Base-by-base conservation (phyloP, 2,113 vertebrate species). In the Coptodon rendalli region DNA sequence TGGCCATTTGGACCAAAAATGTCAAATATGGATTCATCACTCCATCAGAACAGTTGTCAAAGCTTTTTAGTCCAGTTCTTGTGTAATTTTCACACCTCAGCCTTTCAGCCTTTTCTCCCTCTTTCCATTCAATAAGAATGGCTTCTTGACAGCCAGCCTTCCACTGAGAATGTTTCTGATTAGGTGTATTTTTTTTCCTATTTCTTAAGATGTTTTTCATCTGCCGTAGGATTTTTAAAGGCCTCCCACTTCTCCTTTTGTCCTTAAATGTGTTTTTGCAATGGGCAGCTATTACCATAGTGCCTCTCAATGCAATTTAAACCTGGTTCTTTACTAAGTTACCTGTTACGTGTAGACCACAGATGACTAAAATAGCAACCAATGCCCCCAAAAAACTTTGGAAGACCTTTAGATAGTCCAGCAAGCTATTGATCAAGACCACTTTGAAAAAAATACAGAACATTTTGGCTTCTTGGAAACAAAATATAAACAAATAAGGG, bases 11-110 rank as follows among this genome's bases (percentile, higher is more conserved):
- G 34, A 63, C 59, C 59, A 63, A 63, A 12, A 63, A 63, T 63
- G 9, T 63, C 17, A 36, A 63, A n/a, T 36, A 7, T 36, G 17
- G 36, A 68, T 68, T 68, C 7, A 63, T 63, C 59, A n/a, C 31
- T 63, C 31, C 59, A 63, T 36, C 31, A 12, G 59, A n/a, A 36
- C 59, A 36, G 17, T 63, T 63, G 59, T 63, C 31, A 63, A 63
- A 63, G 59, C 59, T 63, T 63, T 63, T 63, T 63, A n/a, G 59
- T 63, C 31, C 59, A n/a, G 31, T 63, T 63, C 59, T 63, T 5
- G 31, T 63, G 17, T 36, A 63, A 63, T 19, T 63, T 63, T 63
- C 17, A 63, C 9, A 63, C 31, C 31, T 36, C 9, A n/a, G 17
- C 9, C 59, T 63, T 63, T 63, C 17, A 36, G 9, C 31, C 31